Percentiles rank a stretch among this genome's conserved stretches.
phyloP scores from a whole-genome alignment of 2,888 invertebrate genomes.

The Agriopis aurantiaria region DNA sequence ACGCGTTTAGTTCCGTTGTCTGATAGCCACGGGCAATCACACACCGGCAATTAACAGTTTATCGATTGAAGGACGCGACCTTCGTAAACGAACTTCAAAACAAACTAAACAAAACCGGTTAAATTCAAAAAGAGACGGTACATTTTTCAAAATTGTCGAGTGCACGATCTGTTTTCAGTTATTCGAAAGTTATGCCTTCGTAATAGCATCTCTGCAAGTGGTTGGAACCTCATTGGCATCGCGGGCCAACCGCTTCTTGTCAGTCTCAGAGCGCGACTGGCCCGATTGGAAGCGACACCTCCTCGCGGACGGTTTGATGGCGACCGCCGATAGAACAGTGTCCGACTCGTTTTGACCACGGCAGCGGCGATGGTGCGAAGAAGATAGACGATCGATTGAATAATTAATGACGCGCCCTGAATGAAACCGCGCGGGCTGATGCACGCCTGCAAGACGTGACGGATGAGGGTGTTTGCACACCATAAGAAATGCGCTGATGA shows the following conservation, averaged over 20 bases:
- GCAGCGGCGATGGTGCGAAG: constrained; percentile 44
- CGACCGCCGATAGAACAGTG: constrained; percentile 47
- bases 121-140: constrained; percentile 65
- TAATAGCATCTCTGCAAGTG: constrained; percentile 82
- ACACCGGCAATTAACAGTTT: constrained; percentile 82
- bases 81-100: constrained; percentile 72
- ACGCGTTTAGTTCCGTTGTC: constrained; percentile 72
- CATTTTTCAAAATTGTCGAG: constrained; percentile 70
- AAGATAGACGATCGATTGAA: constrained; percentile 68
- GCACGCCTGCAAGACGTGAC: constrained; percentile 67
- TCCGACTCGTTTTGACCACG: constrained; percentile 54
- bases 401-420: constrained; percentile 74
- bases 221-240: constrained; percentile 74
- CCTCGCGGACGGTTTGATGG: constrained; percentile 29
- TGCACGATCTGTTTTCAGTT: constrained; percentile 68
- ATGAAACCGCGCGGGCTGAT: constrained; percentile 65
- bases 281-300: constrained; percentile 44
- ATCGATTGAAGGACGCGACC: constrained; percentile 85
- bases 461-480: constrained; percentile 68
- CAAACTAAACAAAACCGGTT: constrained; percentile 75
- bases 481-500: constrained; percentile 67
- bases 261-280: constrained; percentile 72
- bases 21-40: constrained; percentile 75
- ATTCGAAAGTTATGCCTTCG: constrained; percentile 83
- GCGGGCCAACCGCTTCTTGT: constrained; percentile 73